A percentile compares a stretch with the other conserved stretches of the same genome.
These are phyloP conservation scores for Diabrotica virgifera DNA, from an alignment of 1,140 invertebrate species.

Conservation along the genomic window DNA sequence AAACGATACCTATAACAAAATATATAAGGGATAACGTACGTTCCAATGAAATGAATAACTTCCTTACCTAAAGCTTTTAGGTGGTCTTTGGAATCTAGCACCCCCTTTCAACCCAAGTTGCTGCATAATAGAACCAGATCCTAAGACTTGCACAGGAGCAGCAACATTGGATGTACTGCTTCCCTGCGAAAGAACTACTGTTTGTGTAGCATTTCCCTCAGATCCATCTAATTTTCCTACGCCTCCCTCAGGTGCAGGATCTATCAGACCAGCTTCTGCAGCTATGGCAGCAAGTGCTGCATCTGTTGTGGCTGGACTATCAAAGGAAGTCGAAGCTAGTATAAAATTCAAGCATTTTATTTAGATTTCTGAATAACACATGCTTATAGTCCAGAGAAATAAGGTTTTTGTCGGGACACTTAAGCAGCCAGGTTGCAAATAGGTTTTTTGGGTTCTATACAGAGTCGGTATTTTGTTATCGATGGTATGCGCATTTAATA, in stretches of 20 bases:
- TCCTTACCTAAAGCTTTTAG: slow-evolving; percentile 22
- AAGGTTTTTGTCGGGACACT: too few relatives aligned
- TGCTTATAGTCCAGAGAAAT: too few relatives aligned
- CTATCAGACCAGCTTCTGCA: slow-evolving; percentile 63
- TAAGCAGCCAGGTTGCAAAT: too few relatives aligned
- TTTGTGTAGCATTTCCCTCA: not conserved
- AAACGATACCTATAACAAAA: slow-evolving; percentile 26
- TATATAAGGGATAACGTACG: too few relatives aligned
- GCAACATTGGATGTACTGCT: slow-evolving; percentile 14
- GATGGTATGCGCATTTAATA: too few relatives aligned
- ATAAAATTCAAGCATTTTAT: not conserved
- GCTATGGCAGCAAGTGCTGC: slow-evolving; percentile 63
- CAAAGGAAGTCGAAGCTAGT: slow-evolving; percentile 53
- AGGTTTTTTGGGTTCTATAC: too few relatives aligned
- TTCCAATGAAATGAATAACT: not conserved
- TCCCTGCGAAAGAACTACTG: slow-evolving; percentile 14
- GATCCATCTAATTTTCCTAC: slow-evolving; percentile 4
- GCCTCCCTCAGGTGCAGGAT: slow-evolving; percentile 51
- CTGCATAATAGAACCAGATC: slow-evolving; percentile 27
- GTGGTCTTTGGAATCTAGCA: slow-evolving; percentile 15
- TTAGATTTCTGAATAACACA: too few relatives aligned
- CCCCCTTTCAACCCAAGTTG: slow-evolving; percentile 45
- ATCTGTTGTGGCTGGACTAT: slow-evolving; percentile 63
- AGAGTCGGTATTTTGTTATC: too few relatives aligned
- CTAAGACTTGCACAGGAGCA: slow-evolving; percentile 28